Base-by-base conservation (phyloP, 2,888 invertebrate species). In the Nowickia ferox region DNA sequence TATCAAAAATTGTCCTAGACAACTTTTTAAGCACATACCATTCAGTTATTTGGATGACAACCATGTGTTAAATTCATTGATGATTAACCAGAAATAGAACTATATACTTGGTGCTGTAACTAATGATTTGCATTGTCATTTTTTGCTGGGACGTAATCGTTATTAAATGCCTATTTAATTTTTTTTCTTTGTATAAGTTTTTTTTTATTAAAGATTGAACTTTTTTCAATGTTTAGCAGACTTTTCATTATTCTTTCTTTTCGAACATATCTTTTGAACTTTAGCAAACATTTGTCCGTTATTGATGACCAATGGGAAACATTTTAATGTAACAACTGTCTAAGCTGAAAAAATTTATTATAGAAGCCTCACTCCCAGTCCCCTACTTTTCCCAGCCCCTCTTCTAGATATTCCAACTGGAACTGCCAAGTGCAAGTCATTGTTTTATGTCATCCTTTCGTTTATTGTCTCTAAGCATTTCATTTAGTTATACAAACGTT, bases 301-400 rank as follows among this genome's bases (percentile, higher is more conserved):
- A 81, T 84, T 87, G 84, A 84, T 78, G 81, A 59, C 81, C 84
- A 84, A 87, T 71, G 81, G 77, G 83, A 83, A 83, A 71, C 71
- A 57, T 83, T 86, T 86, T 83, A 86, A 83, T 83, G 83, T 83
- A 51, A 65, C 82, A 85, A 78, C 79, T 80, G 83, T 83, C 83
- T 72, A 79, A 83, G 61, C 71, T 71, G 55, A 78, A 83, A 65
- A 65, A 57, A 76, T 72, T 77, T 81, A 68, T 72, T 71, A 66
- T 76, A 19, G 38, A 59, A 22, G 51, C 8, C n/a, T 40, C n/a
- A 9, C 59, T 40, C 10, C 40, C 22, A 17, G 4, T 10, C 15
- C 9, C 15, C 15, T 8, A 11, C n/a, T 59, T 6, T 2, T 30
- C 30, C 10, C 30, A 15, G 5, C 53, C 13, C 10, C 2, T 19